These are phyloP conservation scores for Colletes collaris DNA, from an alignment of 2,888 invertebrate species.

Conservation along the genomic window DNA sequence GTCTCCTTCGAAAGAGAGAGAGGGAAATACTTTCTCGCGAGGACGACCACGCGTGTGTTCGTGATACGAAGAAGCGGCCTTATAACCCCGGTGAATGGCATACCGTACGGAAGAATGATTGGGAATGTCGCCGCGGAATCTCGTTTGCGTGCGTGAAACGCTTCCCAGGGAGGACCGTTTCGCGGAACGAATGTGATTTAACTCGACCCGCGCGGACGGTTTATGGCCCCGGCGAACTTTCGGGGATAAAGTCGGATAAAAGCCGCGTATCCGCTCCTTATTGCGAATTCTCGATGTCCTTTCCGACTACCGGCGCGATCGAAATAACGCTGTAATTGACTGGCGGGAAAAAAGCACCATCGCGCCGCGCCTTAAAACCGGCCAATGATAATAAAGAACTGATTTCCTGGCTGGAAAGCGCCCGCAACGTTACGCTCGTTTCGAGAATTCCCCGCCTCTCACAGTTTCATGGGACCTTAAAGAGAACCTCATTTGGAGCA, in stretches of 20 bases:
- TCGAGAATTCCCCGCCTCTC: neutral
- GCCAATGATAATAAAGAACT: constrained; percentile 28
- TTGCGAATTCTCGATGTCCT: constrained; percentile 54
- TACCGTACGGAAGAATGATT: constrained; percentile 60
- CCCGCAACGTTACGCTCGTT: constrained; percentile 5
- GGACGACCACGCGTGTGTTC: constrained; percentile 35
- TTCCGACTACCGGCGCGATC: constrained; percentile 46
- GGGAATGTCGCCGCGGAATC: constrained; percentile 72
- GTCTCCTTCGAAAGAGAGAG: neutral
- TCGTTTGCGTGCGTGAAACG: constrained; percentile 72
- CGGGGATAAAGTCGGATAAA: constrained; percentile 71
- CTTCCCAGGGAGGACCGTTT: constrained; percentile 69
- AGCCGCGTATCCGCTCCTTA: constrained; percentile 56
- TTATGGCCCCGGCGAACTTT: constrained; percentile 68
- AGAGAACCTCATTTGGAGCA: neutral
- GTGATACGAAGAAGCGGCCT: constrained; percentile 58
- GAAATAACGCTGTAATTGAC: constrained; percentile 59
- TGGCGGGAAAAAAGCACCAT: constrained; percentile 23
- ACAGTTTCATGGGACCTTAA: neutral
- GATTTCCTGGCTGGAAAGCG: constrained; percentile 19
- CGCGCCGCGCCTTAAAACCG: constrained; percentile 19
- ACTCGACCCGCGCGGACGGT: constrained; percentile 63
- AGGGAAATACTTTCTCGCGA: neutral
- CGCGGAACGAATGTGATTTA: constrained; percentile 75
- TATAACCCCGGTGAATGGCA: constrained; percentile 60